Evolutionary conservation across 2,888 invertebrate genomes (phyloP).

Genomic region (Plagodis dolabraria): DNA sequence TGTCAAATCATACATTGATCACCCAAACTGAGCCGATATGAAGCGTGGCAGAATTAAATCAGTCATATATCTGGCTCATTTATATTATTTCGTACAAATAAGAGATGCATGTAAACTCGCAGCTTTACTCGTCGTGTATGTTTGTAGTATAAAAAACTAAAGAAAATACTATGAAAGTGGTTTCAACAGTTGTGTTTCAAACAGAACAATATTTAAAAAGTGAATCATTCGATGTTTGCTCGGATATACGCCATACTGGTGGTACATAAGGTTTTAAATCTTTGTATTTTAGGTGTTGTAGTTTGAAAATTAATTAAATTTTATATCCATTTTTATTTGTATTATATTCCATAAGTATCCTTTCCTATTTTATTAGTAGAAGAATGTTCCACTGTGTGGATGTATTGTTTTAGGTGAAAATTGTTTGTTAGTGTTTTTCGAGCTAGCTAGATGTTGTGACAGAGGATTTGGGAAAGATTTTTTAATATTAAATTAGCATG

Average conservation of each 20-base stretch:
- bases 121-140: too few relatives aligned
- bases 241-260: background rate
- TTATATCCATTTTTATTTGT: background rate
- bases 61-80: too few relatives aligned
- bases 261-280: conserved; percentile 1
- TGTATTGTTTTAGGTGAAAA: background rate
- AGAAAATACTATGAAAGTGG: background rate
- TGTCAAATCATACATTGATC: too few relatives aligned
- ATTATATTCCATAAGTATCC: background rate
- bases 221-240: conserved; percentile 6
- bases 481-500: conserved; percentile 16
- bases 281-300: conserved; percentile 10
- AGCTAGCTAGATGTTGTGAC: conserved; percentile 5
- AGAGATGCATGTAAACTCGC: too few relatives aligned
- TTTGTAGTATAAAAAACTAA: background rate
- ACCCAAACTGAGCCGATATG: too few relatives aligned
- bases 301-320: conserved; percentile 11
- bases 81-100: too few relatives aligned
- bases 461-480: conserved; percentile 2
- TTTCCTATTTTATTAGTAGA: background rate
- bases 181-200: conserved; percentile 13
- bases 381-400: background rate
- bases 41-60: too few relatives aligned
- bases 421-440: conserved; percentile 2
- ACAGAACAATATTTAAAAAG: conserved; percentile 1